Base-by-base conservation (phyloP, 2,888 invertebrate genomes). In the Thecophora atra region DNA sequence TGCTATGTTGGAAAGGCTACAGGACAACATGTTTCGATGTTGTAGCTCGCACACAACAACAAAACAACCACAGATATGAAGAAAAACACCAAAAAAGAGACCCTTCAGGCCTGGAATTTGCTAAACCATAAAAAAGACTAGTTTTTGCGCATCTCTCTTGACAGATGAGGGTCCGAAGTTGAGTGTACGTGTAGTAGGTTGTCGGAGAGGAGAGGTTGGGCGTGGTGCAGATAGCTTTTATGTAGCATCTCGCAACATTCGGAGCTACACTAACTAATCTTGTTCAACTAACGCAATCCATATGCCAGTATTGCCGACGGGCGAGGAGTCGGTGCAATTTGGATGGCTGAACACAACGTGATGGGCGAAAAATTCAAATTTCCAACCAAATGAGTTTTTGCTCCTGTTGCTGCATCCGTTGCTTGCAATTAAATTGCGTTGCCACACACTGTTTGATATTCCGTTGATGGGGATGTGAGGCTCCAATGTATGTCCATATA, bases 351-450 rank as follows among this genome's bases (percentile, higher is more conserved):
- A 63, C 63, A 63, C n/a, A 58, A 58, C 51, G 52, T 71, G 72
- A 74, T 72, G 74, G 68, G 72, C 74, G 73, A 76, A 75, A 58
- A 76, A 74, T 76, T 75, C 75, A 76, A 75, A 76, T 76, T 76
- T 73, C 62, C 52, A 75, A 68, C 76, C 68, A 77, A 78, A 74
- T 73, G 76, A 71, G 71, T 69, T 73, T 77, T 77, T 73, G 72
- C 70, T 72, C 66, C 62, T 62, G 58, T 64, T 70, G 63, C 65
- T 65, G 70, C 58, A 71, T 74, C 56, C 56, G 58, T 70, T 72
- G 70, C 67, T 75, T 78, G 73, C 76, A 76, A 75, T 75, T 76
- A 74, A 73, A 74, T 73, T 75, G 51, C 42, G 52, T 70, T 28
- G 28, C 54, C 56, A 52, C 37, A 52, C 54, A 54, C 30, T 30